Evolutionary conservation across 2,113 vertebrate species (phyloP), one percentile per base, ranked within the genome.

Genomic region (Sebastes fasciatus): DNA sequence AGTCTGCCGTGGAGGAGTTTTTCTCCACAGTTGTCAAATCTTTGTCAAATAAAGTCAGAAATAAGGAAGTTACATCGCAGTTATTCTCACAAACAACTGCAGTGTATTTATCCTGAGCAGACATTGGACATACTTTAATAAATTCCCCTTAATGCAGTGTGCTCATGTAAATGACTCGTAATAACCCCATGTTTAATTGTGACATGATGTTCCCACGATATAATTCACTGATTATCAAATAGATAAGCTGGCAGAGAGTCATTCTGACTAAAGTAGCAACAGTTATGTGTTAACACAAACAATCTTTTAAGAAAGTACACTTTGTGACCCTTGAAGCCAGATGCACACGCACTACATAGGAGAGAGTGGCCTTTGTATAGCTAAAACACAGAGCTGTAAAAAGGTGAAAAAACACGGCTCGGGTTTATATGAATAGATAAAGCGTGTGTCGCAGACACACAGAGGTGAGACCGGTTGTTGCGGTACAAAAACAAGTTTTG

Each of bases 401-500:
- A 91, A 88, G 4, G 3, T 40, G 9, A 62, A 16, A 64, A 77
- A 75, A 66, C 12, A 42, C 8, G 21, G 70, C 84, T 83, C 57
- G 65, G 34, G 34, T 83, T 89, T 92, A 81, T 88, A 93, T 81
- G 79, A 84, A 79, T 70, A 90, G 90, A 94, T 93, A 89, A 93
- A 91, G 83, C 45, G 12, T 42, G 71, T 86, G 86, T 92, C 74
- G 77, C 87, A 87, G 82, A 82, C 49, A 86, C 60, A 26, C n/a
- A 74, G 42, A 69, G 85, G 65, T 80, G 81, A 89, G 92, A 91
- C 84, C 82, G 89, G 91, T 94, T 92, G 86, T 91, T 93, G 90
- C 87, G 89, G 90, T 93, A 83, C 63, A 84, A 90, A 91, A 93
- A 88, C 88, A 88, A 91, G 86, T 91, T 89, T 90, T 88, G 88